These are phyloP conservation scores for Zaprionus tsacasi DNA, from an alignment of 1,140 invertebrate genomes.

Conservation along the genomic window DNA sequence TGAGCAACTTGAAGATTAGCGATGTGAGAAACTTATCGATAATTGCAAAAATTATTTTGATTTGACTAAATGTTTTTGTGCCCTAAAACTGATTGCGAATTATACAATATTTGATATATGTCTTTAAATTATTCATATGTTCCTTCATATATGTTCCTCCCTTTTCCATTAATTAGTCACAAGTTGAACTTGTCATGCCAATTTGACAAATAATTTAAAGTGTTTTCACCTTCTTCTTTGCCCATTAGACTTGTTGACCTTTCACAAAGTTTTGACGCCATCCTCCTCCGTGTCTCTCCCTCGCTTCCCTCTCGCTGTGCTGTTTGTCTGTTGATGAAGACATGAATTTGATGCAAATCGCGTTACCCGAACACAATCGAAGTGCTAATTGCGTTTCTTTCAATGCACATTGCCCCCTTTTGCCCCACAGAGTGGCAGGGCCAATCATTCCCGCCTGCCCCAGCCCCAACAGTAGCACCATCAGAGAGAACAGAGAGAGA, in stretches of 20 bases:
- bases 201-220: slow-evolving; percentile 14
- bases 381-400: slow-evolving; percentile 82
- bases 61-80: too few relatives aligned
- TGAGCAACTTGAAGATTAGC: too few relatives aligned
- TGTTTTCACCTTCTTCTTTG: neutral
- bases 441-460: slow-evolving; percentile 52
- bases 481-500: neutral
- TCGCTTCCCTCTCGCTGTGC: neutral
- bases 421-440: slow-evolving; percentile 11
- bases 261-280: neutral
- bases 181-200: slow-evolving; percentile 1
- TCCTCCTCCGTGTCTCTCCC: neutral
- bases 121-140: too few relatives aligned
- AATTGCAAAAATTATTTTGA: too few relatives aligned
- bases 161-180: neutral
- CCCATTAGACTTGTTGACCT: slow-evolving; percentile 5
- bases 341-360: slow-evolving; percentile 82
- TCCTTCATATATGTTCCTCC: too few relatives aligned
- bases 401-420: slow-evolving; percentile 47
- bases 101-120: too few relatives aligned
- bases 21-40: too few relatives aligned
- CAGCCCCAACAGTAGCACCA: too few relatives aligned
- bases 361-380: slow-evolving; percentile 78
- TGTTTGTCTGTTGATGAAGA: slow-evolving; percentile 75
- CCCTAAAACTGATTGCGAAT: too few relatives aligned